Evolutionary conservation across 1,140 invertebrate genomes (phyloP).

Genomic region (Drosophila pseudoananassae): DNA sequence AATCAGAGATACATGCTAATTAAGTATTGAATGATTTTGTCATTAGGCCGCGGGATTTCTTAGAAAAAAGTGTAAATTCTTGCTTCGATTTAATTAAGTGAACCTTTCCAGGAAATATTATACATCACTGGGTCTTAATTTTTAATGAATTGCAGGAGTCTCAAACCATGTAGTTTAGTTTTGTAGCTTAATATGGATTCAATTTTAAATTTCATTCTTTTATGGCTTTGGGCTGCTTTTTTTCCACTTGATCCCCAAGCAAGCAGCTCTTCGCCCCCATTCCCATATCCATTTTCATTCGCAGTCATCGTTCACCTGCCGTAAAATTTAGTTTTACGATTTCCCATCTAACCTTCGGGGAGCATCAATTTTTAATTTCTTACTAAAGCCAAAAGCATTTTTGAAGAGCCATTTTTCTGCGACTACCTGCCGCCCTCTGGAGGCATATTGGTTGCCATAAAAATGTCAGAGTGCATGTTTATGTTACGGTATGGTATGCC

Average conservation of each 20-base stretch:
- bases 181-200: slow-evolving; percentile 17
- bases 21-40: slow-evolving; percentile 9
- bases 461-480: slow-evolving; percentile 49
- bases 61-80: neutral
- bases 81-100: neutral
- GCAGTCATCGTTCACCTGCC: slow-evolving; percentile 29
- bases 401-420: slow-evolving; percentile 16
- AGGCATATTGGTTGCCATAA: slow-evolving; percentile 44
- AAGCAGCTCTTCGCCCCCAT: neutral
- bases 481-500: slow-evolving; percentile 19
- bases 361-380: slow-evolving; percentile 54
- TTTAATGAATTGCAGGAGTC: neutral
- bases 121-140: slow-evolving; percentile 9
- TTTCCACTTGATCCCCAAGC: slow-evolving; percentile 8
- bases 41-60: neutral
- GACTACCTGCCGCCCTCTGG: slow-evolving; percentile 1
- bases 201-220: slow-evolving; percentile 44
- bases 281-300: neutral
- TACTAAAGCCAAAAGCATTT: slow-evolving; percentile 29
- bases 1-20: slow-evolving; percentile 21
- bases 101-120: neutral
- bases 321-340: slow-evolving; percentile 60
- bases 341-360: slow-evolving; percentile 17
- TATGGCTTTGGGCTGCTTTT: slow-evolving; percentile 10
- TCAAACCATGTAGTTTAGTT: slow-evolving; percentile 1